Evolutionary conservation across 2,113 vertebrate species (phyloP).

Genomic region (Calyptommatus sinebrachiatus): DNA sequence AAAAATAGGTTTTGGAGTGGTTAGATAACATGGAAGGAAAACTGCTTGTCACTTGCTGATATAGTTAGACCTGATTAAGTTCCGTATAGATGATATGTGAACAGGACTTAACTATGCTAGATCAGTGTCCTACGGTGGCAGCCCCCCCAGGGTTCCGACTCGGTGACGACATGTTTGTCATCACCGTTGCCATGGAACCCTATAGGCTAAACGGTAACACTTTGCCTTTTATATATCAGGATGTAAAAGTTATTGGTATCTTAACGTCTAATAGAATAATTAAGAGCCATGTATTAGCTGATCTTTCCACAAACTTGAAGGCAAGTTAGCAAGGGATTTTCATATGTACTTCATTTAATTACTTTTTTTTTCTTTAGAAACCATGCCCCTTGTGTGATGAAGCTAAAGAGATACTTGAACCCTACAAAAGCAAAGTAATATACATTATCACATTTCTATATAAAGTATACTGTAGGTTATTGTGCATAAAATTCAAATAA

Average conservation of each 20-base stretch:
- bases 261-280: not conserved
- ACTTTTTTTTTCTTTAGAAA: slow-evolving; percentile 66
- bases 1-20: too few species aligned
- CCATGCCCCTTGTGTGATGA: slow-evolving; percentile 84
- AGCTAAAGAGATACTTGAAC: slow-evolving; percentile 80
- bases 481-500: not conserved
- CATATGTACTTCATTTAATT: slow-evolving; percentile 26
- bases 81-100: too few species aligned
- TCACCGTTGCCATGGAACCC: too few species aligned
- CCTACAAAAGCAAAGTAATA: slow-evolving; percentile 79
- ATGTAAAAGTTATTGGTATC: not conserved
- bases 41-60: too few species aligned
- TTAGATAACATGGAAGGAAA: too few species aligned
- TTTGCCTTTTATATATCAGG: too few species aligned
- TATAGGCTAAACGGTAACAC: too few species aligned
- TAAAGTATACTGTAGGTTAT: not conserved
- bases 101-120: too few species aligned
- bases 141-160: too few species aligned
- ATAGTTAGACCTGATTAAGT: too few species aligned
- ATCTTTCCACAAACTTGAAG: not conserved
- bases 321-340: not conserved
- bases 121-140: too few species aligned
- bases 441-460: slow-evolving; percentile 4
- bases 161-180: too few species aligned
- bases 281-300: not conserved